Conservation (phyloP, 2,888 invertebrate genomes). For the Eilema sororculum region DNA sequence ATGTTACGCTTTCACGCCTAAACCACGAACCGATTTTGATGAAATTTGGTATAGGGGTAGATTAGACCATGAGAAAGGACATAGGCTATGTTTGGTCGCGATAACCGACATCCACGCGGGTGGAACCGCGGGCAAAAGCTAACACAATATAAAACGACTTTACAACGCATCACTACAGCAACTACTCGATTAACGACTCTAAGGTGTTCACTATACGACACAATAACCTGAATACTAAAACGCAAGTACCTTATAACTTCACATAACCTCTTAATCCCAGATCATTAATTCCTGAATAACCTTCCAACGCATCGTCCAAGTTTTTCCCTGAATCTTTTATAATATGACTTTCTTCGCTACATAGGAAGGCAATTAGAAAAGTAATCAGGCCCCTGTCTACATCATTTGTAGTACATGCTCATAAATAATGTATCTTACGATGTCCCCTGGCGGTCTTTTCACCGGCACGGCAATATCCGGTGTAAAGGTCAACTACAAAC, state of each 20-base stretch:
- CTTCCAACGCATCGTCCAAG: constrained; percentile 12
- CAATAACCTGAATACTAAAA: background rate
- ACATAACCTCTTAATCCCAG: constrained; percentile 3
- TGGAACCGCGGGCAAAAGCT: too few species aligned
- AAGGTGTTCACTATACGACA: background rate
- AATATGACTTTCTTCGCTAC: constrained; percentile 12
- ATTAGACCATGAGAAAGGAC: too few species aligned
- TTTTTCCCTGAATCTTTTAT: constrained; percentile 23
- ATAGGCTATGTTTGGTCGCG: too few species aligned
- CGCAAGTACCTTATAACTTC: background rate
- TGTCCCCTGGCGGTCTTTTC: constrained; percentile 46
- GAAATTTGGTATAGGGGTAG: too few species aligned
- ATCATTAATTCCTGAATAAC: constrained; percentile 20
- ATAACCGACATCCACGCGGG: too few species aligned
- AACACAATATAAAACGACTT: background rate
- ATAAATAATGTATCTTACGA: constrained; percentile 55
- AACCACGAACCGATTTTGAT: too few species aligned
- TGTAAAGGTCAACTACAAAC: constrained; percentile 46
- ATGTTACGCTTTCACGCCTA: too few species aligned
- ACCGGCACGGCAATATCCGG: constrained; percentile 38
- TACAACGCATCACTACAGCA: background rate
- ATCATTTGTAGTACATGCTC: constrained; percentile 45
- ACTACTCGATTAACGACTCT: background rate
- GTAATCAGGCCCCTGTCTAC: constrained; percentile 48
- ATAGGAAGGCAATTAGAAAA: constrained; percentile 47